phyloP scores from a whole-genome alignment of 2,888 invertebrate species.

The Pecten maximus region DNA sequence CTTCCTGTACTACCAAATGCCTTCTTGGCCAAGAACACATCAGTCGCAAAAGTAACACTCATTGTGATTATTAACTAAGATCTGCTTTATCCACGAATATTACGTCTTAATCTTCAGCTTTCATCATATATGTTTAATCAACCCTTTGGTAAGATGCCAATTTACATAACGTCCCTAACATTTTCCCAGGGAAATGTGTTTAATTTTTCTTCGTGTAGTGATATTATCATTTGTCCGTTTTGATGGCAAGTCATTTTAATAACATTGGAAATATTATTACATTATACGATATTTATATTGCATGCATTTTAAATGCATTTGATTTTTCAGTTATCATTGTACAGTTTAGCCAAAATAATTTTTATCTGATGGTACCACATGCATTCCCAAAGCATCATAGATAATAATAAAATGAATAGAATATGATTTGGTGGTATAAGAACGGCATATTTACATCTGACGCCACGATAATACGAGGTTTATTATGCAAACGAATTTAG shows the following conservation, averaged over 20 bases:
- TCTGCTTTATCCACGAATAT: background rate
- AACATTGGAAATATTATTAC: background rate
- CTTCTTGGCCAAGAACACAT: background rate
- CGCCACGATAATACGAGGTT: too few species aligned
- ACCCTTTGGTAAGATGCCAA: background rate
- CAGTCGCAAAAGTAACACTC: background rate
- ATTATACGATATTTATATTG: background rate
- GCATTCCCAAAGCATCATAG: too few species aligned
- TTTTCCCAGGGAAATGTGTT: conserved; percentile 9
- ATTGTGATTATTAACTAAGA: conserved; percentile 22
- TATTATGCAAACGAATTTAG: background rate
- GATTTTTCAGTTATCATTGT: background rate
- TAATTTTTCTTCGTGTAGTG: background rate
- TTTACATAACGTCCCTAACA: background rate
- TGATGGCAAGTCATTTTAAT: background rate
- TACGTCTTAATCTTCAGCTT: background rate
- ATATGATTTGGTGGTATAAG: too few species aligned
- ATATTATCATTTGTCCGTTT: background rate
- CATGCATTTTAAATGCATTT: background rate
- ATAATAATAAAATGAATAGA: too few species aligned
- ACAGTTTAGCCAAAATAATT: background rate
- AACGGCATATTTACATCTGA: too few species aligned
- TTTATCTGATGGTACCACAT: too few species aligned
- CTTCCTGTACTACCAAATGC: background rate
- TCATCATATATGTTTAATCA: background rate